Evolutionary conservation across 2,797 vertebrate genomes (phyloP), one percentile per base, ranked within the genome.

Genomic region (Ctenosaura bakeri): DNA sequence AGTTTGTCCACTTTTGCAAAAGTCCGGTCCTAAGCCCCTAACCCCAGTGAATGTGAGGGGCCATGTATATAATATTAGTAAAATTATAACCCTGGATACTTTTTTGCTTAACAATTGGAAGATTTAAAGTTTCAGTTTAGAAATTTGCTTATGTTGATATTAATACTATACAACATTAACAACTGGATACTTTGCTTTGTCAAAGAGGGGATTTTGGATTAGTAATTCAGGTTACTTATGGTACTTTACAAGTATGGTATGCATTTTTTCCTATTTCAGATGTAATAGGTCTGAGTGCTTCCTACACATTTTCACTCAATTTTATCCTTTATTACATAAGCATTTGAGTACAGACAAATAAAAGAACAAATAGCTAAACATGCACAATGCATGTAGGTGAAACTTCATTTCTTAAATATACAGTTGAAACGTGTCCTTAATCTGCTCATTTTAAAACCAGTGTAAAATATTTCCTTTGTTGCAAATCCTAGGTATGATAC

Each of bases 121-220:
- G 84, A 92, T 92, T 90, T 85, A 88, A 22, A 54, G 26, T 87
- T 91, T 90, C 90, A 92, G 42, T 42, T 42, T 46, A 46, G 42
- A 46, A 46, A 0, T 6, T 32, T 88, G 86, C 77, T 93, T 94
- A 86, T 76, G 2, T 9, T 82, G 18, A 62, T 91, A 91, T 91
- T 0, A 77, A 18, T 79, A 80, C 90, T n/a, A 59, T 90, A 79
- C 59, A 87, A 32, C 77, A 69, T 29, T 92, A 92, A 80, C 77
- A 89, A 92, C 80, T 94, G 83, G 20, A 14, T 81, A 0, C 35
- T 7, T 29, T 82, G 20, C 10, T 62, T 90, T 54, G 22, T 93
- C 76, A 86, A 91, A 84, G 4, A 29, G 76, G 71, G 71, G 20
- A 4, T 69, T 1, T 89, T 73, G 64, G 73, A 89, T 74, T 88